Conservation (phyloP, 2,113 vertebrate genomes). For the Anthoscopus minutus region DNA sequence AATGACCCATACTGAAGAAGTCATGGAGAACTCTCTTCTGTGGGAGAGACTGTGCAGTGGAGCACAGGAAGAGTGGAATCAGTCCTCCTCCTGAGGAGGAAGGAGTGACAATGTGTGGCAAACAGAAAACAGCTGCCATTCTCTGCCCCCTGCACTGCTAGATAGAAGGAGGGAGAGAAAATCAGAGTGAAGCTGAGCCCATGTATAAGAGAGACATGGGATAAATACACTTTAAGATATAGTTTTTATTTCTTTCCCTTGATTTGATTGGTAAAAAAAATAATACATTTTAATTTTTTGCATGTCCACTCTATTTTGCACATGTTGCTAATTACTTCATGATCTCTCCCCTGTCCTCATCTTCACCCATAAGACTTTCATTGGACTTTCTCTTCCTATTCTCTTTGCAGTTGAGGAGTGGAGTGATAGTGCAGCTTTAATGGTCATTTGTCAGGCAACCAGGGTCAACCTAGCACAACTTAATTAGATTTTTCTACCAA, state of each 20-base stretch:
- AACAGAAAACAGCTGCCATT: rapidly evolving
- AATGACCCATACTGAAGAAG: neutral
- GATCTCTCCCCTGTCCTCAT: neutral
- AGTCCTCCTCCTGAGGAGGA: neutral
- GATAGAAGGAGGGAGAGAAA: neutral
- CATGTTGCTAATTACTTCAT: neutral
- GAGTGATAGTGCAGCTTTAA: neutral
- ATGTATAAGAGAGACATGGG: neutral
- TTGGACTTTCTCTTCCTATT: neutral
- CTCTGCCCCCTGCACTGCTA: neutral
- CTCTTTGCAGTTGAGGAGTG: neutral
- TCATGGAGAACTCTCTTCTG: neutral
- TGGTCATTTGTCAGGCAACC: no score
- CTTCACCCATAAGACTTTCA: neutral
- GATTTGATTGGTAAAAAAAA: neutral
- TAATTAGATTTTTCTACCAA: neutral
- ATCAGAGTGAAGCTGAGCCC: neutral
- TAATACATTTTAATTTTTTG: neutral
- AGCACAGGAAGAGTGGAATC: neutral
- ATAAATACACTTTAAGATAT: neutral
- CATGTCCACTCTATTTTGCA: neutral
- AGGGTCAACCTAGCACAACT: neutral
- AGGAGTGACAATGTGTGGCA: no score
- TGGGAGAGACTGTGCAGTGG: no score
- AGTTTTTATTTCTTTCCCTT: neutral